Base-by-base conservation (phyloP, 2,888 invertebrate species). In the Mechanitis mazaeus region DNA sequence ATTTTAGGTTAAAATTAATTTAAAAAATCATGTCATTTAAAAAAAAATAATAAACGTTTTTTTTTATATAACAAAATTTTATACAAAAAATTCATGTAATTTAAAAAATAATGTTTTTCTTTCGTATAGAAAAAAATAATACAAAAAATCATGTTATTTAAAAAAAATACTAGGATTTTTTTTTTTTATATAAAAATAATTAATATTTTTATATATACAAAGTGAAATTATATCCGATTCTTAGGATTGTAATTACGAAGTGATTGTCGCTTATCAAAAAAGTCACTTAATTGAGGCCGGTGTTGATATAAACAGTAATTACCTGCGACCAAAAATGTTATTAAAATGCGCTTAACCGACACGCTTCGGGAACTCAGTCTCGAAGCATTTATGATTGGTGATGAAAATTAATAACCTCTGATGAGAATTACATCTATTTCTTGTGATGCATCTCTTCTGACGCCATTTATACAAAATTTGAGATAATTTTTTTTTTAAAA, bases 301-400 rank as follows among this genome's bases (percentile, higher is more conserved):
- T 86, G 89, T 86, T 86, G 85, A 81, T 80, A 85, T 84, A 85
- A 84, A 84, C 81, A 80, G 82, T 88, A 89, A 90, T 89, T 89
- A 87, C 82, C 77, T 75, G 78, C 79, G 78, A 79, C 78, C 79
- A 72, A 83, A 82, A 85, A 83, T 80, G 87, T 86, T 90, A 90
- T 90, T 90, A 90, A 89, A 90, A 87, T 84, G 72, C 83, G 82
- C 85, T 90, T 89, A 89, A 83, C 80, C 75, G 75, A 78, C 79
- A 74, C 75, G 79, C 76, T 79, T 69, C 64, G 72, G 75, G 71
- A 72, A 62, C 61, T 68, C 66, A 61, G 61, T 50, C 50, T 31
- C 56, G 56, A 46, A 53, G 50, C 28, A 50, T 50, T 50, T 50
- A 50, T 50, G 28, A 50, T 50, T 31, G 50, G 50, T 31, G 50